Evolutionary conservation across 2,113 vertebrate species (phyloP).

Genomic region (Illadopsis cleaveri): DNA sequence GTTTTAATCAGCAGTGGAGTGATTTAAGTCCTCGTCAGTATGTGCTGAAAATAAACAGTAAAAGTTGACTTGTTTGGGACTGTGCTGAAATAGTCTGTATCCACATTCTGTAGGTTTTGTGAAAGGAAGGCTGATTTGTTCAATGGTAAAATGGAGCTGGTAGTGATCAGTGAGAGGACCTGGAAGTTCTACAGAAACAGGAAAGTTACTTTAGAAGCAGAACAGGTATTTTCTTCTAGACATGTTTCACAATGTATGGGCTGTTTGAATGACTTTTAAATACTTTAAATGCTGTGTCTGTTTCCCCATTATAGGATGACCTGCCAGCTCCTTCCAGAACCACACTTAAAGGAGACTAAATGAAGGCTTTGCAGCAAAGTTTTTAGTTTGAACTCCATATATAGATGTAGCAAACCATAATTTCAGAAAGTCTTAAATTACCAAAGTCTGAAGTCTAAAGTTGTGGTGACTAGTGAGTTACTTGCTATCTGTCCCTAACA

Average conservation of each 20-base stretch:
- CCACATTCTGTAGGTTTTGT: not conserved
- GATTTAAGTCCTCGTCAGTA: not conserved
- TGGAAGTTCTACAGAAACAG: not conserved
- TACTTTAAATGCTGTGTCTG: slow-evolving; percentile 74
- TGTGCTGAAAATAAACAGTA: not conserved
- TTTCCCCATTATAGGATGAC: slow-evolving; percentile 68
- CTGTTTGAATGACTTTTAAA: slow-evolving; percentile 61
- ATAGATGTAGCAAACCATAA: slow-evolving; percentile 76
- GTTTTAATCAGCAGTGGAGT: not conserved
- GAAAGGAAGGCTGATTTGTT: not conserved
- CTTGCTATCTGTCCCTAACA: slow-evolving; percentile 50
- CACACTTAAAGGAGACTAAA: slow-evolving; percentile 73
- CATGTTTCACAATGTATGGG: slow-evolving; percentile 39
- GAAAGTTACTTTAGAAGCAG: not conserved
- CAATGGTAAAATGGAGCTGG: not conserved
- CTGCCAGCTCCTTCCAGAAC: slow-evolving; percentile 64
- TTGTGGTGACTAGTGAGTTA: slow-evolving; percentile 66
- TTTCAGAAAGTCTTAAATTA: slow-evolving; percentile 81
- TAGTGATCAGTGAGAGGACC: not conserved
- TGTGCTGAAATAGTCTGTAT: not conserved
- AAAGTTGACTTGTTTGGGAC: not conserved
- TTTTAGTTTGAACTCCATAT: slow-evolving; percentile 78
- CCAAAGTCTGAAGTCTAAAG: slow-evolving; percentile 63
- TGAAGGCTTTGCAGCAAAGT: slow-evolving; percentile 76
- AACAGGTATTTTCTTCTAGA: slow-evolving; percentile 38